Base-by-base conservation (phyloP, 2,113 vertebrate genomes). In the Puffinus mauretanicus region DNA sequence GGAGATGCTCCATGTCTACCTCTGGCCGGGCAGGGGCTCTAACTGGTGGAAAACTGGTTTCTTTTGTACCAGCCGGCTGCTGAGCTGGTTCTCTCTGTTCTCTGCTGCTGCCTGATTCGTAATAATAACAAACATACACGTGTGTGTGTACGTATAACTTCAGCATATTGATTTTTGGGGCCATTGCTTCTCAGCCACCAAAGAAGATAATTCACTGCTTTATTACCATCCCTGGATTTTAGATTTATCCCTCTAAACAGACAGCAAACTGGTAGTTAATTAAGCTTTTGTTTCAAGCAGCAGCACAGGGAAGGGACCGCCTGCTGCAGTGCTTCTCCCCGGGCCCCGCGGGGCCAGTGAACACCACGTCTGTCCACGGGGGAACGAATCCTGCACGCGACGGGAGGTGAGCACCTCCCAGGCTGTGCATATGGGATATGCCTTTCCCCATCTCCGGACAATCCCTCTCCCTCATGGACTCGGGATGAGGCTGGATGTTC, bases 171-270 rank as follows among this genome's bases (percentile, higher is more conserved):
- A 91, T 96, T 96, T 96, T 70, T 26, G 86, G 81, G 67, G 46
- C 90, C 71, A 52, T 71, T 54, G 88, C 85, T 96, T 72, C 61
- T 73, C 69, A 26, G 70, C 70, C 15, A 87, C 42, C 1, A 4
- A 82, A 88, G 51, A 80, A 82, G 90, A 88, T 90, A 97, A 97
- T 90, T 94, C 94, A 89, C 77, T 11, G 13, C 91, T 96, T 97
- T 96, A 96, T 98, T 88, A 92, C 69, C 86, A 66, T 51, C 54
- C 94, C 92, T 85, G 83, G 77, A 27, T 87, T 96, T 95, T 72
- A 78, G 93, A 90, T 88, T 96, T 96, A 96, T 97, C 88, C 89
- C 95, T 95, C 97, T 72, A 96, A 97, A 89, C 93, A 96, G 95
- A 81, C 75, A 94, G 85, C 0, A 20, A n/a, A 44, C 82, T 72